Evolutionary conservation across 2,888 invertebrate genomes (phyloP), one percentile per base, ranked within the genome.

Genomic region (Cryptosula pallasiana): DNA sequence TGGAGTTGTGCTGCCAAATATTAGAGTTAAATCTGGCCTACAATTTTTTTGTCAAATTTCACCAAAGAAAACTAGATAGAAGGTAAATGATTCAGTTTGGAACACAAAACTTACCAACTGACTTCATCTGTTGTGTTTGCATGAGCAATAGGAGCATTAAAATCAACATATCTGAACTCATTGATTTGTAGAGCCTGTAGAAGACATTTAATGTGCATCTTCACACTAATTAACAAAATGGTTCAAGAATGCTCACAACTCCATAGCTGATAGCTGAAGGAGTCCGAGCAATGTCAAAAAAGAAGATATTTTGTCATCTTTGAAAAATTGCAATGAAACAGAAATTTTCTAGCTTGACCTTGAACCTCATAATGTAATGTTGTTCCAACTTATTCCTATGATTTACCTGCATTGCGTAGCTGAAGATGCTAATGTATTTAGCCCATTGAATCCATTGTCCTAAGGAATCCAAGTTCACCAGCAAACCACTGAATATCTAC

Each of bases 401-500:
- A 45, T 79, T 77, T 76, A 83, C 82, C 74, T 79, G 78, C 69
- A 82, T 75, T 69, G 79, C 78, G 76, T 81, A 84, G 74, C 81
- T 77, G 75, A 84, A 83, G 54, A 84, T 80, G 75, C 83, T 83
- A 73, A 81, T 34, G 75, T 79, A 83, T 71, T 81, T 79, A 25
- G 82, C 73, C 83, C 83, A 84, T n/a, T 77, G 76, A 32, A 84
- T 77, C 79, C 80, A 82, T 25, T 75, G 76, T 0, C 78, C 79
- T 3, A 84, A 76, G 16, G 81, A 77, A 16, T 78, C 78, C 55
- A 84, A 74, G 73, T 83, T 82, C 35, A 84, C 81, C 69, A 84
- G 76, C n/a, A 83, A 76, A 1, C 83, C 83, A 76, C 82, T 81
- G 75, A 83, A 84, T 54, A 84, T 77, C 83, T 81, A 75, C 55